Base-by-base conservation (phyloP, 2,113 vertebrate species). In the Gobio gobio region DNA sequence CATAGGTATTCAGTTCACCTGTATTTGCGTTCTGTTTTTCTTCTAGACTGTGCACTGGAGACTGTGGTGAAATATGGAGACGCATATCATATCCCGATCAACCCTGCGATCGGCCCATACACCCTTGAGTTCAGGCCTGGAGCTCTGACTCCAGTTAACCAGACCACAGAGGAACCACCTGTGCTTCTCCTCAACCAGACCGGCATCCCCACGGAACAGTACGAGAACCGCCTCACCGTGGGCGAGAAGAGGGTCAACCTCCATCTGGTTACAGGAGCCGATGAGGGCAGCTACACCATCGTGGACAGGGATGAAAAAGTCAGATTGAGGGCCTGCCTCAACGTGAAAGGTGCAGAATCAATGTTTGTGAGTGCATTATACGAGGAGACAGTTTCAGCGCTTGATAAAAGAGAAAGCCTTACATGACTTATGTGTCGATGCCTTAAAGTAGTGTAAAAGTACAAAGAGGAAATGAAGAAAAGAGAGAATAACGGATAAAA, bases 241-340 rank as follows among this genome's bases (percentile, higher is more conserved):
- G 85, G 83, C 0, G 91, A 93, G 66, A 91, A 86, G 33, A 80
- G 43, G 59, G 89, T 94, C 83, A 86, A 63, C 5, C 93, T 95
- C 85, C 92, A 90, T 83, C 73, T 85, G 0, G 94, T 95, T 61
- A 86, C 86, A 20, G 91, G 92, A 88, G 70, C 51, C 4, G 94
- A 95, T 9, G 94, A 94, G 86, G 94, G 94, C 5, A 94, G 93
- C 88, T 95, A 91, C 36, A 93, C 93, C 0, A 89, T 95, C n/a
- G 49, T 91, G 58, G 94, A 94, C 90, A 86, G 33, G 0, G 89
- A 93, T 6, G 92, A 88, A 33, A 93, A 93, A 83, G 86, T 92
- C 75, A 61, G 81, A 81, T 89, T 81, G 84, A 93, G 89, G 89
- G 93, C 90, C 81, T 95, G 94, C 0, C 91, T 95, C 56, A 94